Conservation (phyloP, 2,797 vertebrate species). For the Anguilla pacifica region DNA sequence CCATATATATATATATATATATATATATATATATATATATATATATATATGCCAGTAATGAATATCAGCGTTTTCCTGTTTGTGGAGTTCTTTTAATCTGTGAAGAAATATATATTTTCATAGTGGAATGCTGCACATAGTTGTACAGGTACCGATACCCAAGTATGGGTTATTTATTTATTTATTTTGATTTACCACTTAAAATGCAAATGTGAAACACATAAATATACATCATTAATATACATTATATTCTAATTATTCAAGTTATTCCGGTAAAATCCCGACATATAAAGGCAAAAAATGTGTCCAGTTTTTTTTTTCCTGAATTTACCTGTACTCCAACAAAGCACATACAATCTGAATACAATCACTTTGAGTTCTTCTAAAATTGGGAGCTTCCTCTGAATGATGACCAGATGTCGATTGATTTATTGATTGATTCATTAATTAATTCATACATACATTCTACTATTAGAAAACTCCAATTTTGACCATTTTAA, state of each 20-base stretch:
- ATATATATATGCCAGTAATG: conserved; percentile 7
- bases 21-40: background rate
- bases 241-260: background rate
- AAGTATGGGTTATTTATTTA: background rate
- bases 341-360: background rate
- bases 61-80: background rate
- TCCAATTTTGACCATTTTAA: background rate
- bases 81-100: background rate
- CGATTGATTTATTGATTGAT: background rate
- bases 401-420: background rate
- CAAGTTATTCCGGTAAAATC: background rate
- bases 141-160: background rate
- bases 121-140: background rate
- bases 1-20: background rate
- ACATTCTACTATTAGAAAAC: background rate
- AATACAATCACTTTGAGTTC: too few species aligned
- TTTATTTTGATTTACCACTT: background rate
- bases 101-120: background rate
- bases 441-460: background rate
- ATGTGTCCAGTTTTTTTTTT: background rate
- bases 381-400: background rate
- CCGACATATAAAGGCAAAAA: background rate
- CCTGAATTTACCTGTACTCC: background rate
- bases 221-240: background rate
- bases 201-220: background rate